These are phyloP conservation scores for Drosophila mimetica DNA, from an alignment of 2,888 invertebrate species.

Conservation along the genomic window DNA sequence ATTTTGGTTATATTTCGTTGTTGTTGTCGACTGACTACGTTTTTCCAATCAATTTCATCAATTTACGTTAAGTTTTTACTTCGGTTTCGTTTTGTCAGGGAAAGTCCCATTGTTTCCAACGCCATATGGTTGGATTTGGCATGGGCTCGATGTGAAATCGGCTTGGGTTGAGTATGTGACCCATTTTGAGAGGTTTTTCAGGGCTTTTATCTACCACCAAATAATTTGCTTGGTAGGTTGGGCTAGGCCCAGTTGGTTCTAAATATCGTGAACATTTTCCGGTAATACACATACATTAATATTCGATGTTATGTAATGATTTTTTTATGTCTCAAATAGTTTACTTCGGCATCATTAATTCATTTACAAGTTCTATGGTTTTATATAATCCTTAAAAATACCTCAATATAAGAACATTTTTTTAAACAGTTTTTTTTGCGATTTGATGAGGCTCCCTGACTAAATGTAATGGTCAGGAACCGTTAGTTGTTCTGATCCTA, in stretches of 20 bases:
- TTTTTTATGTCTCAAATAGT: background rate
- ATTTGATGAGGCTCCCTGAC: too few relatives aligned
- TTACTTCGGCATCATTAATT: too few relatives aligned
- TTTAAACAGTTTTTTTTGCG: too few relatives aligned
- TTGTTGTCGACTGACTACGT: conserved; percentile 43
- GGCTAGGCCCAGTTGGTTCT: background rate
- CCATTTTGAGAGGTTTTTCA: conserved; percentile 17
- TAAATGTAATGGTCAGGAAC: too few relatives aligned
- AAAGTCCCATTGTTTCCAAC: conserved; percentile 42
- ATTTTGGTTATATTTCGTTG: conserved; percentile 47
- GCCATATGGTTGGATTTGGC: conserved; percentile 42
- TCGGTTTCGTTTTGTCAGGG: conserved; percentile 33
- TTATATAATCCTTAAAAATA: too few relatives aligned
- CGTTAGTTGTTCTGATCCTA: too few relatives aligned
- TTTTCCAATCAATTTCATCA: conserved; percentile 66
- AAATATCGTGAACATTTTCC: background rate
- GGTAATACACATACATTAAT: background rate
- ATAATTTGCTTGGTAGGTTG: background rate
- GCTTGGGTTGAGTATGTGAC: conserved; percentile 12
- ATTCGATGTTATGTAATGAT: background rate
- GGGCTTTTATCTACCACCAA: background rate
- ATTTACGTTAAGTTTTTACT: conserved; percentile 52
- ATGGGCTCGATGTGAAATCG: conserved; percentile 21
- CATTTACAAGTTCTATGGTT: too few relatives aligned
- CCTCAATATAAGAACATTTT: too few relatives aligned